Evolutionary conservation across 2,797 vertebrate genomes (phyloP), one percentile per base, ranked within the genome.

Genomic region (Geotrypetes seraphini): DNA sequence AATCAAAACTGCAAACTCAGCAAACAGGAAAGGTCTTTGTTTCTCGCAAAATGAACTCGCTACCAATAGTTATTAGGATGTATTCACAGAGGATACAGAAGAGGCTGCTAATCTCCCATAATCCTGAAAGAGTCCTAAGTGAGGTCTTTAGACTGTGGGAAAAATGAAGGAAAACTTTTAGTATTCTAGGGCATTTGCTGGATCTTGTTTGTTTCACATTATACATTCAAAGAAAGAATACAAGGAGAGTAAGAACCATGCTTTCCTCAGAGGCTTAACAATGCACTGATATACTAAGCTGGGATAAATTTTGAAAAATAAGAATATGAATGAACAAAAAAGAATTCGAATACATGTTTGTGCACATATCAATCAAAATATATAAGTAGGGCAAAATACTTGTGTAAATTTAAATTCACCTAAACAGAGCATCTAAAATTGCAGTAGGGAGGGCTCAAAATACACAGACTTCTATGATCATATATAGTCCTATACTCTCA

Each of bases 51-150:
- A 75, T 72, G 73, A 76, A 70, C 63, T 64, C 49, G 63, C 24
- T 69, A 79, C 79, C 75, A 68, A 81, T 81, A 81, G 65, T 78
- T 78, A 75, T 71, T 67, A 78, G 69, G 73, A 62, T 50, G 70
- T 60, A 65, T 62, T 71, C 64, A 71, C 50, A 71, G 13, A 32
- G 67, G 54, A 52, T 30, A 57, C 64, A 46, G 40, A 61, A 67
- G 71, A 65, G 46, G 56, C 41, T 18, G 42, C 32, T 77, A 82
- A 85, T 84, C 83, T 63, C 46, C 68, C 49, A 73, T 82, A 85
- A 84, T 75, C 76, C 81, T 73, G n/a, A 48, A 36, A 15, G 28
- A 30, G 43, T 50, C 43, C 50, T 28, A 36, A 33, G 50, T 16
- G 27, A 52, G 34, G 51, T 58, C 53, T 67, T 66, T 19, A 66